A percentile compares a stretch with the other conserved stretches of the same genome.
Conservation (phyloP, 2,888 invertebrate genomes). For the Leucophenga montana region DNA sequence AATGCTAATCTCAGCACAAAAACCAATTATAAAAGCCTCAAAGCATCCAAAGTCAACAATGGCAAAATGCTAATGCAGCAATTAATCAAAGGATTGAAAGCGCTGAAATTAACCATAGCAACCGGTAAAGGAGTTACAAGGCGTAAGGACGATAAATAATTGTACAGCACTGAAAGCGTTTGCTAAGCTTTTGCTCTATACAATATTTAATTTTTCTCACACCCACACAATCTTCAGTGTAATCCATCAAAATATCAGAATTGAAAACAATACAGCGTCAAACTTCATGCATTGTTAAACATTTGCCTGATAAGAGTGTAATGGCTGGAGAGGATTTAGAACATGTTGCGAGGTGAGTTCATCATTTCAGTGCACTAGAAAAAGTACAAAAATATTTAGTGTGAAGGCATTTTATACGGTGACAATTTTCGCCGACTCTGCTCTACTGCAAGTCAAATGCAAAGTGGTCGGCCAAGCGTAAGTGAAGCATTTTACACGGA, state of each 20-base stretch:
- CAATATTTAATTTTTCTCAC: background rate
- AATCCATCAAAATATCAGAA: slow-evolving; percentile 57
- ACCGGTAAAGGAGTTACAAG: slow-evolving; percentile 51
- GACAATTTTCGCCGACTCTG: too few species aligned
- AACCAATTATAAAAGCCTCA: slow-evolving; percentile 16
- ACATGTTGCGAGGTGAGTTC: too few species aligned
- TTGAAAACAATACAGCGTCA: slow-evolving; percentile 48
- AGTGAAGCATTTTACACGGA: too few species aligned
- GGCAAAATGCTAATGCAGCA: slow-evolving; percentile 39
- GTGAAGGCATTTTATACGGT: too few species aligned
- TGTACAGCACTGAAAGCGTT: slow-evolving; percentile 53
- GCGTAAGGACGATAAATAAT: slow-evolving; percentile 59
- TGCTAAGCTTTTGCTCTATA: too few species aligned
- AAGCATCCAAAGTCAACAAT: slow-evolving; percentile 8
- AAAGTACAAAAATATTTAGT: too few species aligned
- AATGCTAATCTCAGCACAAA: slow-evolving; percentile 18
- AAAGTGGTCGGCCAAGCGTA: too few species aligned
- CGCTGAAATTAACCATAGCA: slow-evolving; percentile 52
- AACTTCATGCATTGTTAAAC: slow-evolving; percentile 65
- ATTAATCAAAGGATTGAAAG: slow-evolving; percentile 61
- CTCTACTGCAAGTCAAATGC: too few species aligned
- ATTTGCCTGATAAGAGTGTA: slow-evolving; percentile 15
- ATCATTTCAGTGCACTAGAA: too few species aligned
- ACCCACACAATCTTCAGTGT: slow-evolving; percentile 41
- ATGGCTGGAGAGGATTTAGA: too few species aligned